Evolutionary conservation across 2,888 invertebrate species (phyloP).

Genomic region (Dinocampus coccinellae): DNA sequence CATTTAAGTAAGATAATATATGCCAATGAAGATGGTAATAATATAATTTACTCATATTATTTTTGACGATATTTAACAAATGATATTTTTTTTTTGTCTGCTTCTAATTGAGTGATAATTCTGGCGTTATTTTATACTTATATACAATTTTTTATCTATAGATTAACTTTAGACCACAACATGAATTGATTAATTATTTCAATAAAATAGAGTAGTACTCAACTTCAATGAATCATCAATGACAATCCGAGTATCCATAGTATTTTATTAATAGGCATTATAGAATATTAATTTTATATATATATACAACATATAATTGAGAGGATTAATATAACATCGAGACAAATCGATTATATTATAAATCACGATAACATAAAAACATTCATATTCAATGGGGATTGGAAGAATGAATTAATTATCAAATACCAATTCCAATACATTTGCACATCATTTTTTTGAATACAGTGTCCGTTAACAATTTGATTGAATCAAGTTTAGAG

Average conservation of each 20-base stretch:
- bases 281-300: neutral
- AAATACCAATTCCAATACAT: neutral
- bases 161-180: neutral
- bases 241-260: neutral
- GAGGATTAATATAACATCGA: neutral
- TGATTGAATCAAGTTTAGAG: conserved; percentile 16
- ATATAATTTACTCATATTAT: neutral
- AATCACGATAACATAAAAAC: neutral
- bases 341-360: conserved; percentile 10
- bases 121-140: conserved; percentile 29
- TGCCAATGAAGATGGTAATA: neutral
- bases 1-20: neutral
- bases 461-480: neutral
- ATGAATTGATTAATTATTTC: neutral
- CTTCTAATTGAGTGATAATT: conserved; percentile 43
- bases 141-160: neutral
- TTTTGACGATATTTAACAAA: conserved; percentile 11
- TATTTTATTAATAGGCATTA: neutral
- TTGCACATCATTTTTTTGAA: neutral
- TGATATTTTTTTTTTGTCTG: conserved; percentile 5
- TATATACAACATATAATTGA: neutral
- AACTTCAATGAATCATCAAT: neutral
- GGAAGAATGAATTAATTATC: conserved; percentile 9
- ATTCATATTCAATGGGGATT: neutral
- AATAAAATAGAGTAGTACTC: neutral